Evolutionary conservation across 1,140 invertebrate species (phyloP).

Genomic region (Nymphalis io): DNA sequence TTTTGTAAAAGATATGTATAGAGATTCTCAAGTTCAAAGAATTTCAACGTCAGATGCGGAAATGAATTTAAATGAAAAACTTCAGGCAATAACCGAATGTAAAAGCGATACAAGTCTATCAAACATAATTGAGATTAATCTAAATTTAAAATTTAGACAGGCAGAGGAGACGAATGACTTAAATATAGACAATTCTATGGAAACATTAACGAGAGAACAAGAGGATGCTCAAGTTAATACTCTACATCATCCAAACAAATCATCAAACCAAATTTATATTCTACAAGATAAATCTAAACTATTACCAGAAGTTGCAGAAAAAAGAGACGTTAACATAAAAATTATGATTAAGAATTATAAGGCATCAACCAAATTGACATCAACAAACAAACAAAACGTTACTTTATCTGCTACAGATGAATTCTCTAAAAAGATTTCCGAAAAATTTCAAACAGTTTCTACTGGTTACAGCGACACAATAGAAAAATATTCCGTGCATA

Average conservation of each 20-base stretch:
- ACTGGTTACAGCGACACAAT: constrained; percentile 55
- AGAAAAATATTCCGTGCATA: constrained; percentile 51
- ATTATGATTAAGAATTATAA: constrained; percentile 57
- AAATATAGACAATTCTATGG: constrained; percentile 40
- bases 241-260: constrained; percentile 37
- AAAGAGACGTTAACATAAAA: constrained; percentile 61
- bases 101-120: constrained; percentile 47
- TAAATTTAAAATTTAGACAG: constrained; percentile 58
- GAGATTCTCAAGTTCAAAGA: constrained; percentile 46
- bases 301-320: constrained; percentile 31
- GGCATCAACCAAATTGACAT: constrained; percentile 26
- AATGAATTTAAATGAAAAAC: constrained; percentile 25
- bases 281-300: constrained; percentile 35
- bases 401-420: constrained; percentile 27
- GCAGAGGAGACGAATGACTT: constrained; percentile 49
- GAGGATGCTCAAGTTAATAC: constrained; percentile 16
- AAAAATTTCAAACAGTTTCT: constrained; percentile 62
- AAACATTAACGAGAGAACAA: constrained; percentile 19
- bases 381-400: constrained; percentile 22
- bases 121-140: constrained; percentile 62
- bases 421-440: constrained; percentile 54
- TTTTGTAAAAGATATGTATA: constrained; percentile 47
- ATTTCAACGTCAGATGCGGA: constrained; percentile 42
- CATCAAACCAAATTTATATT: constrained; percentile 46
- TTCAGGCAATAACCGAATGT: constrained; percentile 25